Evolutionary conservation across 2,797 vertebrate genomes (phyloP).

Genomic region (Chromis chromis): DNA sequence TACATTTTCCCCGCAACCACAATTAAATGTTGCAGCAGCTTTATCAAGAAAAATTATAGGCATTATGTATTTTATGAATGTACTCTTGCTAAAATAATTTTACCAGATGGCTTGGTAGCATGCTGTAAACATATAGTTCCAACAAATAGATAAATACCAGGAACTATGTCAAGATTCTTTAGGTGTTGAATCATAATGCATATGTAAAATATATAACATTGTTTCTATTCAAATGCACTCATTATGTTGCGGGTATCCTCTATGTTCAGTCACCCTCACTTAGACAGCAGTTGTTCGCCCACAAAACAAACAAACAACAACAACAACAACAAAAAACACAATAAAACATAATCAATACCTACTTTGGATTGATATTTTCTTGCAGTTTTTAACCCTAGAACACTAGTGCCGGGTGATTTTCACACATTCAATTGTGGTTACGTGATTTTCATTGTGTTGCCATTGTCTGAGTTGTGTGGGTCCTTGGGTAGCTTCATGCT

Average conservation of each 20-base stretch:
- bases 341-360: background rate
- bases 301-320: too few species aligned
- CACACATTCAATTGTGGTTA: too few species aligned
- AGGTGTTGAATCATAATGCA: background rate
- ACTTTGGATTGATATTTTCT: background rate
- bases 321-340: background rate
- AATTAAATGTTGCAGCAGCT: background rate
- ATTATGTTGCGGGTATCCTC: background rate
- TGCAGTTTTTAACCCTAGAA: too few species aligned
- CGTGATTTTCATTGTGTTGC: too few species aligned
- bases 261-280: background rate
- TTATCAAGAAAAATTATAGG: background rate
- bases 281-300: background rate
- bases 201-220: background rate
- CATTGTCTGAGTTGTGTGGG: too few species aligned
- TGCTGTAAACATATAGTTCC: background rate
- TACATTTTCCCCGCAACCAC: background rate
- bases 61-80: background rate
- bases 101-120: background rate
- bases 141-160: background rate
- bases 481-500: too few species aligned
- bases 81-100: background rate
- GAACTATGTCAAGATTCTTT: background rate
- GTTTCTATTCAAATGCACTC: background rate
- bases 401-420: too few species aligned